Evolutionary conservation across 2,113 vertebrate genomes (phyloP), one percentile per base, ranked within the genome.

Genomic region (Peromyscus leucopus): DNA sequence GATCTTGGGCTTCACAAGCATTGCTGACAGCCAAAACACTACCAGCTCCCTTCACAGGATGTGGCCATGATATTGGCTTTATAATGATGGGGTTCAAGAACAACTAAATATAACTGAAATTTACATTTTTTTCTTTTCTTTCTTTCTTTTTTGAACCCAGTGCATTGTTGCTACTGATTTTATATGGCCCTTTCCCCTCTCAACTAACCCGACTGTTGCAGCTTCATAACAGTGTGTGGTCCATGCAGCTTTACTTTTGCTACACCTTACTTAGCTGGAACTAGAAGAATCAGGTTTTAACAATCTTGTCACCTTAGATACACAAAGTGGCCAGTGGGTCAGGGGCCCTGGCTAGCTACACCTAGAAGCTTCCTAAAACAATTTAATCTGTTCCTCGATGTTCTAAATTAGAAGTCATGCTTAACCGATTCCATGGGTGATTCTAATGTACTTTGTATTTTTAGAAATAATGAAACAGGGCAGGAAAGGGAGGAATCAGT

Each of bases 181-280:
- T 15, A n/a, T 51, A 80, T 28, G 74, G 17, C 26, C 1, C 1
- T 9, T 65, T 94, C 33, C 75, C 72, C 48, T 33, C 8, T 39
- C 7, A 63, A 39, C 17, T n/a, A 75, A 92, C 51, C 4, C 4
- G 51, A n/a, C 69, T 90, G 55, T 80, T 74, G 61, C 31, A 55
- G 5, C 55, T 57, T 85, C 79, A 10, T 36, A 31, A n/a, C 0
- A 78, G 7, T 4, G 12, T 11, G n/a, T 7, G 2, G 0, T 8
- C 7, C 36, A 28, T 24, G 9, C 8, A 13, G 57, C 28, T 21
- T 87, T 55, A 12, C 7, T 87, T 94, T 72, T 83, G 55, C 19
- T 89, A 12, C 74, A 36, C 33, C 55, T 69, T 74, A 82, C 57
- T 55, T 75, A n/a, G 16, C 16, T 65, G 21, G 9, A 63, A 71